A percentile compares a stretch with the other conserved stretches of the same genome.
These are phyloP conservation scores for Reticulitermes lucifugus DNA, from an alignment of 2,888 invertebrate genomes.

Conservation along the genomic window DNA sequence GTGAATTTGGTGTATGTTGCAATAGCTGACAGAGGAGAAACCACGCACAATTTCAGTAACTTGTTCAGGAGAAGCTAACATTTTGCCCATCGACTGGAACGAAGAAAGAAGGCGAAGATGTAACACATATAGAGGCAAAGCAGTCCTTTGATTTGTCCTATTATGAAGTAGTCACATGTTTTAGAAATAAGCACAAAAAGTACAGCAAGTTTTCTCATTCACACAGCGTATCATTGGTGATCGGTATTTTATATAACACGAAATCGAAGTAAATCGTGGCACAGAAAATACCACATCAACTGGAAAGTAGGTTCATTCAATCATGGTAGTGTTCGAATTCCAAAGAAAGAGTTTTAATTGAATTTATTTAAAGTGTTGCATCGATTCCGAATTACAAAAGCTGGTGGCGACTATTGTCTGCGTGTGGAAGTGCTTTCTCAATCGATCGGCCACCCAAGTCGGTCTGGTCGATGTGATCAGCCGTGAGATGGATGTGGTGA, in stretches of 20 bases:
- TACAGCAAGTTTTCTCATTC: neutral
- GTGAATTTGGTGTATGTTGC: neutral
- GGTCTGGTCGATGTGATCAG: neutral
- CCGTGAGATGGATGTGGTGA: constrained; percentile 9
- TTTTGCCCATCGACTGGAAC: neutral
- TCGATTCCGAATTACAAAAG: constrained; percentile 1
- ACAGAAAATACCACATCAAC: constrained; percentile 8
- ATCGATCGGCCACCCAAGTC: constrained; percentile 7
- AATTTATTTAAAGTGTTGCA: constrained; percentile 13
- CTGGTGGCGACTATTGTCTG: constrained; percentile 6
- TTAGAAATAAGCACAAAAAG: neutral
- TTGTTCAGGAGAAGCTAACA: neutral
- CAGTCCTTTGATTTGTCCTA: neutral
- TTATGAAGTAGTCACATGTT: neutral
- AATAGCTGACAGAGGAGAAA: neutral
- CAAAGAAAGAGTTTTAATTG: constrained; percentile 16
- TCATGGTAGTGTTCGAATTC: constrained; percentile 10
- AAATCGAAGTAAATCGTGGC: neutral
- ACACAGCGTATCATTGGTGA: neutral
- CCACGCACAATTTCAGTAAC: neutral
- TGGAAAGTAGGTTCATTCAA: constrained; percentile 13
- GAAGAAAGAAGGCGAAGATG: neutral
- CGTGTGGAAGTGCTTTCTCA: neutral
- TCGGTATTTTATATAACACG: constrained; percentile 12
- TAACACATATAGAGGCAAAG: neutral